These are phyloP conservation scores for Diarsia rubi DNA, from an alignment of 2,888 invertebrate species.

Conservation along the genomic window DNA sequence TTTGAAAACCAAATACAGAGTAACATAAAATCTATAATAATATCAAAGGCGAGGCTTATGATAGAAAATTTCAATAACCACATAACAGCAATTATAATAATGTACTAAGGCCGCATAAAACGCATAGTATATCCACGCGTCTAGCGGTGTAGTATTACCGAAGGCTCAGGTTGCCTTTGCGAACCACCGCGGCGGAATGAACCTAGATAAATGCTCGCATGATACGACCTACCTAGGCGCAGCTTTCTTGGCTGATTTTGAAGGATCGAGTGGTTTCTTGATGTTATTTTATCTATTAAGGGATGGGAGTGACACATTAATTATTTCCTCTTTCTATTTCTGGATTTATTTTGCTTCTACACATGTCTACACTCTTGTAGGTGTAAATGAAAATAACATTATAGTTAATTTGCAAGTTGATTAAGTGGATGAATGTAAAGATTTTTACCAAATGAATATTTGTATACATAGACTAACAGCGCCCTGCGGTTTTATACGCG, in stretches of 20 bases:
- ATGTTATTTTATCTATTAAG: conserved; percentile 35
- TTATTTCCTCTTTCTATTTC: conserved; percentile 15
- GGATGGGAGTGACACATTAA: conserved; percentile 24
- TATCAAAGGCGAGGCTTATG: conserved; percentile 28
- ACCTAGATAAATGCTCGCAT: conserved; percentile 61
- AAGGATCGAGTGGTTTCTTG: conserved; percentile 57
- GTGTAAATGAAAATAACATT: background rate
- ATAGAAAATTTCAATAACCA: conserved; percentile 51
- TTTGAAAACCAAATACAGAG: conserved; percentile 6
- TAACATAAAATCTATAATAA: conserved; percentile 10
- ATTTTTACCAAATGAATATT: background rate
- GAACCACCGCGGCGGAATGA: conserved; percentile 66
- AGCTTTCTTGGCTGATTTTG: conserved; percentile 55
- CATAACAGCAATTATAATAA: conserved; percentile 62
- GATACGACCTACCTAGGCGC: conserved; percentile 58
- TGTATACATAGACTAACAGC: background rate
- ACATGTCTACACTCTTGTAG: background rate
- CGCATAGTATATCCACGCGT: conserved; percentile 44
- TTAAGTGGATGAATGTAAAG: background rate
- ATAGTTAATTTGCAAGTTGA: background rate
- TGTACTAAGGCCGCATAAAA: conserved; percentile 59
- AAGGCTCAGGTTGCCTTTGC: conserved; percentile 65
- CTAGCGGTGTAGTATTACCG: conserved; percentile 63
- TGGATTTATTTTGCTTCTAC: conserved; percentile 3
- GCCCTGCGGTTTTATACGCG: no score